Evolutionary conservation across 2,888 invertebrate genomes (phyloP).

Genomic region (Drosophila fulvimacula): DNA sequence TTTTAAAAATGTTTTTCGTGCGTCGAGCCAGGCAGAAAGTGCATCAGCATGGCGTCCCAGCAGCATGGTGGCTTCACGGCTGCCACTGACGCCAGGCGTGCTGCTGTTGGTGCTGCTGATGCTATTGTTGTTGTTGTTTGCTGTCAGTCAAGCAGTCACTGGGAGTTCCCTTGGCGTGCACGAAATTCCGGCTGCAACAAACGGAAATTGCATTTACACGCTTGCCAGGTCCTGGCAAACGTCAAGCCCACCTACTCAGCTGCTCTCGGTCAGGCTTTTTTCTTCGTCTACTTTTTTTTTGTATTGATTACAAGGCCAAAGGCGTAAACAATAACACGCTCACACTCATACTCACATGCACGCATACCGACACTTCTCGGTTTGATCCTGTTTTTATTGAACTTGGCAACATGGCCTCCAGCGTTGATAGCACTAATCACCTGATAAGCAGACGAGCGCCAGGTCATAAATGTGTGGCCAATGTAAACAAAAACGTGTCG

Average conservation of each 20-base stretch:
- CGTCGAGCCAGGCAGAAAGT: conserved; percentile 11
- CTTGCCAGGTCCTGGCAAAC: conserved; percentile 44
- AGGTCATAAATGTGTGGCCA: conserved; percentile 35
- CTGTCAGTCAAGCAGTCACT: conserved; percentile 49
- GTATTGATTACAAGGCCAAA: conserved; percentile 41
- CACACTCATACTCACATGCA: not conserved
- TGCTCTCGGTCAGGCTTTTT: conserved; percentile 1
- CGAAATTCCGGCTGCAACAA: conserved; percentile 71
- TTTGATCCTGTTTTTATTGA: conserved; percentile 32
- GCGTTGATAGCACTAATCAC: conserved; percentile 68
- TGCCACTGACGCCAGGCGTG: conserved; percentile 5
- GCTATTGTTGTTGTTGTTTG: conserved; percentile 10
- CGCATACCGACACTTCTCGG: not conserved
- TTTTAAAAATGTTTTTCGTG: not conserved
- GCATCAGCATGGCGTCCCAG: conserved; percentile 15
- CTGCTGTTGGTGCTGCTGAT: conserved; percentile 9
- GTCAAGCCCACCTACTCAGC: conserved; percentile 20
- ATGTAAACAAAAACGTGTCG: conserved; percentile 39
- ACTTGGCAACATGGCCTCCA: conserved; percentile 40
- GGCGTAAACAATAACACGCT: conserved; percentile 43
- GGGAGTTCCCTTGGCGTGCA: conserved; percentile 35
- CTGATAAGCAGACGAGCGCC: conserved; percentile 41
- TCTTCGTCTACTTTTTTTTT: conserved; percentile 7
- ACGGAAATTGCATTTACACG: conserved; percentile 76
- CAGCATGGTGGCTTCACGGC: conserved; percentile 7